Evolutionary conservation across 2,888 invertebrate species (phyloP).

Genomic region (Galeopsomyia nigrocyanea): DNA sequence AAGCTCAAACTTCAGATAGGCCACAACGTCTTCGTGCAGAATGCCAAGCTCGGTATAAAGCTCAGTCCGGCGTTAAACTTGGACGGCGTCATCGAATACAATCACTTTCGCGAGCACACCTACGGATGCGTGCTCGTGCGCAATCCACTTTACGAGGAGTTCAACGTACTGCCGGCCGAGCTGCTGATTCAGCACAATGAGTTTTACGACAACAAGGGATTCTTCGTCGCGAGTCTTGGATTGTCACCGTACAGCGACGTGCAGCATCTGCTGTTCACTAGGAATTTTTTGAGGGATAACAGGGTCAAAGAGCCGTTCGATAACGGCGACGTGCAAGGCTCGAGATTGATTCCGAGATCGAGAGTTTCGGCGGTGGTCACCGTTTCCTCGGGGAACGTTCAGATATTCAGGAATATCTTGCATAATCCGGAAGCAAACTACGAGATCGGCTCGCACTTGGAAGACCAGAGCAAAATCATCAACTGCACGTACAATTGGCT

Average conservation of each 20-base stretch:
- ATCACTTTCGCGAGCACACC: constrained; percentile 86
- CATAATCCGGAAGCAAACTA: constrained; percentile 91
- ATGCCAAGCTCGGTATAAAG: constrained; percentile 81
- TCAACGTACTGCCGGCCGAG: constrained; percentile 80
- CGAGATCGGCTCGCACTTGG: constrained; percentile 95
- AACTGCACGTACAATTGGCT: constrained; percentile 97
- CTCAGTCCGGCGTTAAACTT: constrained; percentile 87
- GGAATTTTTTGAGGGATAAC: constrained; percentile 90
- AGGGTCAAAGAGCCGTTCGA: constrained; percentile 88
- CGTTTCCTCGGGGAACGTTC: constrained; percentile 90
- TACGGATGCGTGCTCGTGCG: constrained; percentile 88
- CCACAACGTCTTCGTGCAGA: constrained; percentile 86
- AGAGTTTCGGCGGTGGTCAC: constrained; percentile 94
- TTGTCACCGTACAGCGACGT: constrained; percentile 88
- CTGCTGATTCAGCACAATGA: constrained; percentile 88
- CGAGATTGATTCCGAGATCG: constrained; percentile 87
- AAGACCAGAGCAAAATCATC: constrained; percentile 93
- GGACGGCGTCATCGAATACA: constrained; percentile 85
- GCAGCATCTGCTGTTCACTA: constrained; percentile 87
- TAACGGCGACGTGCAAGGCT: constrained; percentile 74
- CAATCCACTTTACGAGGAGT: constrained; percentile 85
- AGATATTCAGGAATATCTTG: constrained; percentile 90
- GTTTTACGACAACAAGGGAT: constrained; percentile 89
- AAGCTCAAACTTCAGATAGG: constrained; percentile 82
- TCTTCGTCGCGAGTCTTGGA: constrained; percentile 89